Percentiles rank a stretch among this genome's conserved stretches.
These are phyloP conservation scores for Paramacrobiotus metropolitanus DNA, from an alignment of 1,140 invertebrate species.

Conservation along the genomic window DNA sequence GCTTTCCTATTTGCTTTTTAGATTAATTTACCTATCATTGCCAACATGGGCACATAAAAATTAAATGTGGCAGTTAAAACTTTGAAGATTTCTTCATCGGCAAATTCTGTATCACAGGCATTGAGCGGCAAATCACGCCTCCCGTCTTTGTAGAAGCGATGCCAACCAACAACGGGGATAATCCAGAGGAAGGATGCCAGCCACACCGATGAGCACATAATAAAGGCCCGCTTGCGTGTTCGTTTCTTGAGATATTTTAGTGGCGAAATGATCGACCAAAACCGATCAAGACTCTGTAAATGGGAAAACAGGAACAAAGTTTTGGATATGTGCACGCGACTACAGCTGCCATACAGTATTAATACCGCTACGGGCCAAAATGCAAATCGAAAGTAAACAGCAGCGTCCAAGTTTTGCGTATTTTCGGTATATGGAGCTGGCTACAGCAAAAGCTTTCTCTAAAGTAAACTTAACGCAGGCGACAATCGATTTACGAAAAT, in stretches of 20 bases:
- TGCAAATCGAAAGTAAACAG: no score
- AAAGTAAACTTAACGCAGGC: no score
- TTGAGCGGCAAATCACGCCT: slow-evolving; percentile 11
- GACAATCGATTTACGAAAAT: no score
- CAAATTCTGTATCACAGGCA: slow-evolving; percentile 28
- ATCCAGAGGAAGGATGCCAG: slow-evolving; percentile 28
- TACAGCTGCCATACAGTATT: no score
- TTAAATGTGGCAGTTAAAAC: slow-evolving; percentile 30
- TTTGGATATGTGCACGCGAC: no score
- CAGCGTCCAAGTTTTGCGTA: no score
- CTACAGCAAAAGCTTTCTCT: no score
- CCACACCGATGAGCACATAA: slow-evolving; percentile 32
- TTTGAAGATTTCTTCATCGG: slow-evolving; percentile 27
- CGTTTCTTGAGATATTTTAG: slow-evolving; percentile 32
- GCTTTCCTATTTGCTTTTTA: no score
- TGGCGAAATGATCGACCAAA: slow-evolving; percentile 35
- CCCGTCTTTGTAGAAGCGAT: slow-evolving; percentile 14
- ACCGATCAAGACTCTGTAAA: slow-evolving; percentile 16
- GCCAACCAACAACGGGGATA: slow-evolving; percentile 29
- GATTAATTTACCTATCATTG: slow-evolving; percentile 28
- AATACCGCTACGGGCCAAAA: no score
- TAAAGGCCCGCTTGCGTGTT: slow-evolving; percentile 30
- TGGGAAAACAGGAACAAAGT: no score
- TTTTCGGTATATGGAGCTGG: no score
- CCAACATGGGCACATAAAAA: slow-evolving; percentile 30